Evolutionary conservation across 1,140 invertebrate species (phyloP), one percentile per base, ranked within the genome.

Genomic region (Notospermus geniculatus): DNA sequence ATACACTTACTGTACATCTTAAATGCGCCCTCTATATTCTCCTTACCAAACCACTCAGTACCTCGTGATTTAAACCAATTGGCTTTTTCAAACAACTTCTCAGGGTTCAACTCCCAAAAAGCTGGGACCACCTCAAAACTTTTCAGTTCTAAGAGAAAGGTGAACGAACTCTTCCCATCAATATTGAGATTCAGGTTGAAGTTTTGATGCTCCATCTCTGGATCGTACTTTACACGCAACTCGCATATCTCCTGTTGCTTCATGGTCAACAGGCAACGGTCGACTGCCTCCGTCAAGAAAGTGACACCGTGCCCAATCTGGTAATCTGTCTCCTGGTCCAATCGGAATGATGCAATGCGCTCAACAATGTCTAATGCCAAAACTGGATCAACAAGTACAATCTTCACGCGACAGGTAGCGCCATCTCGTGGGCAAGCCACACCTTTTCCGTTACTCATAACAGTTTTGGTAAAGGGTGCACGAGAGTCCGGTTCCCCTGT

Each of bases 1-100:
- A 73, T 50, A 19, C 72, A 66, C n/a, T 60, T 43, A 30, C 63
- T 60, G 59, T 70, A 77, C n/a, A 62, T 55, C 9, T 55, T 60
- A 36, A 77, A 71, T 2, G 73, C 69, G 57, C 60, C 63, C 22
- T 70, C 63, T 25, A 70, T 59, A 30, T 68, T 62, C 11, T 62
- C 69, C 2, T 32, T 19, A 45, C 67, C 64, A 41, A 73, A 77
- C 15, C 71, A 59, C 7, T 66, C 59, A 1, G 70, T 68, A 17
- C 73, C 75, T 62, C 64, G 64, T 17, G 65, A 65, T 52, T 75
- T 75, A 60, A 70, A 63, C n/a, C 59, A 30, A 25, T 57, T 28
- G 7, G 73, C 72, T 36, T 61, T 57, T 22, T 63, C 56, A 22
- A 71, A 63, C 53, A 73, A 71, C 32, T 75, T 68, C 28, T 67